Percentiles rank a stretch among this genome's conserved stretches.
phyloP scores from a whole-genome alignment of 2,797 vertebrate genomes.

The Chelon labrosus region DNA sequence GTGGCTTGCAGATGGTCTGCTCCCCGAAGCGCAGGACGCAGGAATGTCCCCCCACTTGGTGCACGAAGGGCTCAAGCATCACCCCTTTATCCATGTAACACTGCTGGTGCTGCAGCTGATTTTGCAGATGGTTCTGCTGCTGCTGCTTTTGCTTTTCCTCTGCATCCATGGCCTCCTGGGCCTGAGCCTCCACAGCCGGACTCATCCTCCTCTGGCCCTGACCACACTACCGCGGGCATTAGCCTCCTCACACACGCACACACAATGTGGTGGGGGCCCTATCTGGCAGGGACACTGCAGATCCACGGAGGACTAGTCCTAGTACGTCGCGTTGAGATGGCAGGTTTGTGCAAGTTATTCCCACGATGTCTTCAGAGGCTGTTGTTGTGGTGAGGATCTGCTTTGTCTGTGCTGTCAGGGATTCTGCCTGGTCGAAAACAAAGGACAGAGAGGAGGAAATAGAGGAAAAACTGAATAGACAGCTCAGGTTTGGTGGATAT shows the following conservation, averaged over 20 bases:
- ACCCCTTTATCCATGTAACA: slow-evolving; percentile 89
- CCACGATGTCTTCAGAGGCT: slow-evolving; percentile 21
- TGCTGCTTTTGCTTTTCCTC: slow-evolving; percentile 83
- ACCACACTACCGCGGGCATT: slow-evolving; percentile 85
- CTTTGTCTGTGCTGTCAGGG: slow-evolving; percentile 30
- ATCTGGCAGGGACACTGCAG: slow-evolving; percentile 34
- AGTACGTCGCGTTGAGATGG: slow-evolving; percentile 1
- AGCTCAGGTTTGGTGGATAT: slow-evolving; percentile 14
- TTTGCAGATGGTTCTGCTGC: slow-evolving; percentile 50
- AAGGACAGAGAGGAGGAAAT: slow-evolving; percentile 67
- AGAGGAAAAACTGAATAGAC: slow-evolving; percentile 47
- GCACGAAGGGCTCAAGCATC: slow-evolving; percentile 96
- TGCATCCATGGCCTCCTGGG: slow-evolving; percentile 89
- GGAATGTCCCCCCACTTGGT: slow-evolving; percentile 98
- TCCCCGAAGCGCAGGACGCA: slow-evolving; percentile 98
- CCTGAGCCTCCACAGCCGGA: slow-evolving; percentile 92
- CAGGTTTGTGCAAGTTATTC: slow-evolving; percentile 12
- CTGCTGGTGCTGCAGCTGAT: slow-evolving; percentile 78
- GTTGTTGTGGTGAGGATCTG: slow-evolving; percentile 23
- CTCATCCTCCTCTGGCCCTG: slow-evolving; percentile 92
- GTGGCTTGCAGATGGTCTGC: slow-evolving; percentile 98
- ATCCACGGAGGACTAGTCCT: slow-evolving; percentile 34
- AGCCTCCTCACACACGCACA: slow-evolving; percentile 82
- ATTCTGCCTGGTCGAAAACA: slow-evolving; percentile 64
- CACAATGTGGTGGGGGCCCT: slow-evolving; percentile 55